A percentile compares a stretch with the other conserved stretches of the same genome.
phyloP scores from a whole-genome alignment of 1,140 invertebrate species.

The Geopemphigus sp. region DNA sequence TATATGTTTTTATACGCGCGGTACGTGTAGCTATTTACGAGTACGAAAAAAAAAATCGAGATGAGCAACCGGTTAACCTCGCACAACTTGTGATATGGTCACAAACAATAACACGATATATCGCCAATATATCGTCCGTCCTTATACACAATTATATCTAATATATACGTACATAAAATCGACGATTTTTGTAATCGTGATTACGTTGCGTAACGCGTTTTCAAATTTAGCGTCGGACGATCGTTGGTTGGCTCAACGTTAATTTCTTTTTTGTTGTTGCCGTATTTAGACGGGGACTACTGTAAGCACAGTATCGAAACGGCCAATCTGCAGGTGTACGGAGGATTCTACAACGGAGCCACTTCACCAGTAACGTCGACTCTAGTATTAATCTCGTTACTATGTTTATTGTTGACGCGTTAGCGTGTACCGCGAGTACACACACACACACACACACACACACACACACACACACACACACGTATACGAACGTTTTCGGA shows the following conservation, averaged over 20 bases:
- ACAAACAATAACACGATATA: background rate
- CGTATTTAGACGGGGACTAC: conserved; percentile 70
- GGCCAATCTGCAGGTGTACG: conserved; percentile 75
- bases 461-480: no score
- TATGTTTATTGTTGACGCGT: conserved; percentile 11
- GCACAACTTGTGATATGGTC: conserved; percentile 28
- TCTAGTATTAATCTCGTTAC: conserved; percentile 1
- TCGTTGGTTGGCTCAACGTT: no score
- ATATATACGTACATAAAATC: background rate
- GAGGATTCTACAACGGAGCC: conserved; percentile 70
- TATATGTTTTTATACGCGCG: background rate
- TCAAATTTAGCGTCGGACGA: no score
- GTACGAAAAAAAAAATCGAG: background rate
- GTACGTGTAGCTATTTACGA: background rate
- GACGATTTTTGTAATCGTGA: no score
- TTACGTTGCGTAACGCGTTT: no score
- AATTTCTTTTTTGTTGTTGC: background rate
- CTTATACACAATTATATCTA: background rate
- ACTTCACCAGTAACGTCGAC: conserved; percentile 13
- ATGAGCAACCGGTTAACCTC: conserved; percentile 28
- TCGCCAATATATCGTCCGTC: conserved; percentile 9
- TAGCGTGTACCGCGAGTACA: no score
- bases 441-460: no score
- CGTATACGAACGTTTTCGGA: background rate
- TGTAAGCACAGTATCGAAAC: conserved; percentile 83